Evolutionary conservation across 2,113 vertebrate species (phyloP), one percentile per base, ranked within the genome.

Genomic region (Apodemus sylvaticus): DNA sequence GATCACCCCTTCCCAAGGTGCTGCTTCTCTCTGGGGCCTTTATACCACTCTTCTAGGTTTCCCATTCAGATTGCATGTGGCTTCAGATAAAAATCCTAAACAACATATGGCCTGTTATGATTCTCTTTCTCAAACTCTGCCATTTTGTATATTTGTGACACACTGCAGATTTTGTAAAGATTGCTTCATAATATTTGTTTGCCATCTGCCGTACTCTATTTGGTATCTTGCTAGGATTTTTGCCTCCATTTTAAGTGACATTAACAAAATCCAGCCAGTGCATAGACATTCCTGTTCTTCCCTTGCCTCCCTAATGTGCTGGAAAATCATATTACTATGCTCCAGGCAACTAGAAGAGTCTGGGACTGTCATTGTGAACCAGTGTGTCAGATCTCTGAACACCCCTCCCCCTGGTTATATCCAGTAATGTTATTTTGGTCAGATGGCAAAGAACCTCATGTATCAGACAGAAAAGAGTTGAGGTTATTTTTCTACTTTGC

Each of bases 131-230:
- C 98, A 97, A 97, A 97, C 98, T 95, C 98, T 98, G 95, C 98
- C 98, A 94, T 98, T 98, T 97, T 92, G 96, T 97, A 1, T 96
- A 36, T 97, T 97, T 97, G 97, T 98, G 98, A 98, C 98, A 98
- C 97, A 36, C 98, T 98, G 97, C 98, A 97, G 97, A 97, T 98
- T 98, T 98, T 96, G 98, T 62, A 66, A 97, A 98, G 98, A 98
- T 98, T 98, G 98, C 98, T 98, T 98, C 98, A 90, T 97, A 96
- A 98, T 98, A 98, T 98, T 99, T 98, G 97, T 97, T 98, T 98
- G 82, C 98, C 98, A 98, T 98, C 98, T 99, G 98, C 98, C 96
- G 97, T 97, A 81, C 97, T 97, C 98, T 98, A 11, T 97, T 98
- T 91, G 97, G 95, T 97, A 70, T 98, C 98, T 98, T 98, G 97